A percentile compares a stretch with the other conserved stretches of the same genome.
These are phyloP conservation scores for Toxotes lorentzi DNA, from an alignment of 2,797 vertebrate species.

Conservation along the genomic window DNA sequence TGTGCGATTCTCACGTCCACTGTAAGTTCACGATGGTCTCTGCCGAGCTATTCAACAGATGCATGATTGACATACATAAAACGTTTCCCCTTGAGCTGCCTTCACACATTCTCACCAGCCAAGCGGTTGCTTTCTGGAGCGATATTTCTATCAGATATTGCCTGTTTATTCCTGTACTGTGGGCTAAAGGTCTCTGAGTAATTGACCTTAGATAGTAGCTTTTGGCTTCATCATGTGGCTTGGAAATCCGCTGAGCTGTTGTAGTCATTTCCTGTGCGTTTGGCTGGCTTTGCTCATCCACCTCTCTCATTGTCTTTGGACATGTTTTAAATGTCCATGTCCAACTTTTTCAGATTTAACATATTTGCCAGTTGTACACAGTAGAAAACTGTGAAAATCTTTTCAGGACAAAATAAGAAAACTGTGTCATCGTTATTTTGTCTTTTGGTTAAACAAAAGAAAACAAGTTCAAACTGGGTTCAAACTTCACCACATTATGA, in stretches of 20 bases:
- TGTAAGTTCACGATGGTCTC: not conserved
- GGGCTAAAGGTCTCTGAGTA: slow-evolving; percentile 20
- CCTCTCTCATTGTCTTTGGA: slow-evolving; percentile 32
- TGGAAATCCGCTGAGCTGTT: slow-evolving; percentile 60
- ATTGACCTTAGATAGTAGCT: slow-evolving; percentile 29
- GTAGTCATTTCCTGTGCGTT: slow-evolving; percentile 66
- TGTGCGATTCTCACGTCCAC: not conserved
- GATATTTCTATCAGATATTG: not conserved
- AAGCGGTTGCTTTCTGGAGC: not conserved
- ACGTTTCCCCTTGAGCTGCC: not conserved
- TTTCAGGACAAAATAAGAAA: not conserved
- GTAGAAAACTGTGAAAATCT: not conserved
- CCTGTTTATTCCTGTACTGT: slow-evolving; percentile 6
- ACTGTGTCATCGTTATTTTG: slow-evolving; percentile 14
- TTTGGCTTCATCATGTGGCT: slow-evolving; percentile 48
- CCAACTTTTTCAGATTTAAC: slow-evolving; percentile 15
- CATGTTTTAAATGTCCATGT: slow-evolving; percentile 22
- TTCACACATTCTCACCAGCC: not conserved
- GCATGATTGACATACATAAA: not conserved
- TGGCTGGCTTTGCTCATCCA: slow-evolving; percentile 37
- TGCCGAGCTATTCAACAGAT: not conserved
- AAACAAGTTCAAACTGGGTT: slow-evolving; percentile 20
- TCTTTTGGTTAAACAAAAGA: slow-evolving; percentile 6
- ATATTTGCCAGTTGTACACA: not conserved
- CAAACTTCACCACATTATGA: slow-evolving; percentile 46